Conservation (phyloP, 2,888 invertebrate genomes). For the Philopedon plagiatum region DNA sequence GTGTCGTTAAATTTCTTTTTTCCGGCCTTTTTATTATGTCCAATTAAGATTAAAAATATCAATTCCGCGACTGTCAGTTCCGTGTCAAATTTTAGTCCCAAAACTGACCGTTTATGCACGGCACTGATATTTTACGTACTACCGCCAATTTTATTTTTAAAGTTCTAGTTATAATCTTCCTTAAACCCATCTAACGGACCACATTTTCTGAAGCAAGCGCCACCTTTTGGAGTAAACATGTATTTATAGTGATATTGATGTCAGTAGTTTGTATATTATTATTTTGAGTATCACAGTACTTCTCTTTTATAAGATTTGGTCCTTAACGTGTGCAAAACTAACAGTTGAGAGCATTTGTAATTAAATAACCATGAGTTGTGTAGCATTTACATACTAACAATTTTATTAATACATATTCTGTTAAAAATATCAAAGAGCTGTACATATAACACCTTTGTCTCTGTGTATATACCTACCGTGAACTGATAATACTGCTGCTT, state of each 20-base stretch:
- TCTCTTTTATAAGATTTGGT: slow-evolving; percentile 41
- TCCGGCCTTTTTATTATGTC: no score
- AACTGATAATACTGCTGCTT: background rate
- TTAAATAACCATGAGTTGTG: background rate
- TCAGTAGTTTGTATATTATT: slow-evolving; percentile 29
- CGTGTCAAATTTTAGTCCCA: no score
- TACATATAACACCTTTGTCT: background rate
- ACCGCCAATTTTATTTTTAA: no score
- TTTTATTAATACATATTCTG: no score
- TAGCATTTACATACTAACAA: background rate
- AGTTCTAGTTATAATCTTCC: no score
- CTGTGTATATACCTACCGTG: background rate
- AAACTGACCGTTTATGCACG: no score
- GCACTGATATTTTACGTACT: no score
- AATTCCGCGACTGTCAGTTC: no score
- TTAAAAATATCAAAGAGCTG: background rate
- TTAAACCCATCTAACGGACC: background rate
- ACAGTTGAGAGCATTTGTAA: background rate
- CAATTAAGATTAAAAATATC: no score
- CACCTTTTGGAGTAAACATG: slow-evolving; percentile 31
- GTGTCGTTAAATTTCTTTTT: no score
- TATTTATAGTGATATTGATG: slow-evolving; percentile 25
- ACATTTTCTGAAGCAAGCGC: slow-evolving; percentile 22
- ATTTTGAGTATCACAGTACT: slow-evolving; percentile 18
- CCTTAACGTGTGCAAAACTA: background rate